Evolutionary conservation across 2,888 invertebrate genomes (phyloP).

Genomic region (Conomelus anceps): DNA sequence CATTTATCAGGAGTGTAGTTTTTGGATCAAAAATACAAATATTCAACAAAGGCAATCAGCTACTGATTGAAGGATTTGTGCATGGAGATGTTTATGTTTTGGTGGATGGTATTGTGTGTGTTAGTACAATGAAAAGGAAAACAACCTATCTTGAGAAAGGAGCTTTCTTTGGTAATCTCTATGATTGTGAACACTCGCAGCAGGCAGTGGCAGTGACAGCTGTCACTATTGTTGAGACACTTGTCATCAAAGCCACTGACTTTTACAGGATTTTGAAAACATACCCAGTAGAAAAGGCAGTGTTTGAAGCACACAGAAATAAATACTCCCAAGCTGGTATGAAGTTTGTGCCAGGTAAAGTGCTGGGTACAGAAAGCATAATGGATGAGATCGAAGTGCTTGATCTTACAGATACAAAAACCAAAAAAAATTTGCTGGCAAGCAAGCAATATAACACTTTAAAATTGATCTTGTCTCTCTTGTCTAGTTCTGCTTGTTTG

Average conservation of each 20-base stretch:
- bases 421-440: background rate
- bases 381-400: background rate
- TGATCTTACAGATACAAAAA: background rate
- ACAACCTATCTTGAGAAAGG: background rate
- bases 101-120: background rate
- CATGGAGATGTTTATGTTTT: background rate
- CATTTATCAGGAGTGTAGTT: background rate
- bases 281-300: background rate
- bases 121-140: background rate
- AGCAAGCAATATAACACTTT: too few species aligned
- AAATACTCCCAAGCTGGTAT: background rate
- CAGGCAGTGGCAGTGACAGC: too few species aligned
- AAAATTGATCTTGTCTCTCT: too few species aligned
- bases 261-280: background rate
- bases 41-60: background rate
- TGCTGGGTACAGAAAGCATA: background rate
- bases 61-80: background rate
- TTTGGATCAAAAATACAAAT: background rate
- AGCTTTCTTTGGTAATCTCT: too few species aligned
- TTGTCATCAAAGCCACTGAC: background rate
- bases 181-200: too few species aligned
- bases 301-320: background rate
- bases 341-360: background rate
- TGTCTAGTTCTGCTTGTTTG: too few species aligned
- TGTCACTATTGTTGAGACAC: background rate